These are phyloP conservation scores for Nothoprocta pentlandii DNA, from an alignment of 2,113 vertebrate genomes.

Conservation along the genomic window DNA sequence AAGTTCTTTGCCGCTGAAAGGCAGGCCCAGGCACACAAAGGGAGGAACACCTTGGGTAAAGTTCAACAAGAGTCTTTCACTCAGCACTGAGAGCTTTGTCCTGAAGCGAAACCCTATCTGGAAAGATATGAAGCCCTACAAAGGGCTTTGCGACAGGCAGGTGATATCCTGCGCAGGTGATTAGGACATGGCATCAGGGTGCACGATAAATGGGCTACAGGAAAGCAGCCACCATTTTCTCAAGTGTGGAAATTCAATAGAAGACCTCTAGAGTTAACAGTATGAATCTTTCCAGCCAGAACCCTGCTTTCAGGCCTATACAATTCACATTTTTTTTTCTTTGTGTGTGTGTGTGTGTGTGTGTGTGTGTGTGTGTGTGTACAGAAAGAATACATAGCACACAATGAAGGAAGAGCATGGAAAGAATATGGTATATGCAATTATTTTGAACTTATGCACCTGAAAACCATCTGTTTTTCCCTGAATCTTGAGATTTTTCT, in stretches of 20 bases:
- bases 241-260: background rate
- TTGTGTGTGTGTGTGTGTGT: no score
- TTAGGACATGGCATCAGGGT: background rate
- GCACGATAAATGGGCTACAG: background rate
- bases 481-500: background rate
- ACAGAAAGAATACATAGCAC: background rate
- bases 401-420: background rate
- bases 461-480: background rate
- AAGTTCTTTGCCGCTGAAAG: background rate
- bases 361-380: background rate
- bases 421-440: background rate
- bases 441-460: background rate
- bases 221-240: background rate
- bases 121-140: background rate
- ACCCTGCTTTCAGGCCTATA: background rate
- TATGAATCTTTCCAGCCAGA: background rate
- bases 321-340: background rate
- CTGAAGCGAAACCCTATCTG: slow-evolving; percentile 3
- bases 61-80: background rate
- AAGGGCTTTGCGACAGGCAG: background rate
- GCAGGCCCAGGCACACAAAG: background rate
- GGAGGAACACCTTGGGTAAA: background rate
- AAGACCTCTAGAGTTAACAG: background rate
- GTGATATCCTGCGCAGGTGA: background rate
- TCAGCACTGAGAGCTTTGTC: background rate